Evolutionary conservation across 2,113 vertebrate genomes (phyloP).

Genomic region (Triplophysa rosa): DNA sequence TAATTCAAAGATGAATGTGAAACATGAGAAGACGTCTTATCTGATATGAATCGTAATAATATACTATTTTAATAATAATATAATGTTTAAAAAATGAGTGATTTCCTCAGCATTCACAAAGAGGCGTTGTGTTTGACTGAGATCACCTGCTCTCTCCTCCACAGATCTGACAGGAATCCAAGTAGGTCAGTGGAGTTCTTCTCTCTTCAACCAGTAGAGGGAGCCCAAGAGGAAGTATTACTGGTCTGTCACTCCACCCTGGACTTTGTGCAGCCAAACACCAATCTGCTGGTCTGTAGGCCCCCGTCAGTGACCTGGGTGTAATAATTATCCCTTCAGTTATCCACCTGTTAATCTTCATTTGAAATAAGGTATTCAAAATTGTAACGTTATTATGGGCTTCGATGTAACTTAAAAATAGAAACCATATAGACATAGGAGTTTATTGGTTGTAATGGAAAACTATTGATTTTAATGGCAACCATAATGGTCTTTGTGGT

Average conservation of each 20-base stretch:
- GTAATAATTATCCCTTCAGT: background rate
- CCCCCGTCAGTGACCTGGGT: background rate
- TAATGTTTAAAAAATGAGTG: background rate
- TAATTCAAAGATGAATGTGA: background rate
- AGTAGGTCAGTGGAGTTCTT: constrained; percentile 35
- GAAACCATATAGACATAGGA: no score
- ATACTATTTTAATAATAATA: background rate
- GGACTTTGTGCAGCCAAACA: no score
- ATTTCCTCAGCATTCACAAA: constrained; percentile 4
- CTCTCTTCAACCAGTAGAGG: constrained; percentile 52
- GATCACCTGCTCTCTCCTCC: background rate
- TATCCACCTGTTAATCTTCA: background rate
- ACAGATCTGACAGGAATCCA: constrained; percentile 33
- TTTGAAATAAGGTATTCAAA: background rate
- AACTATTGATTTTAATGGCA: no score
- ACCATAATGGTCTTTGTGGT: no score
- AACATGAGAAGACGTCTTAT: background rate
- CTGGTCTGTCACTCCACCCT: background rate
- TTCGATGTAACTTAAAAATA: no score
- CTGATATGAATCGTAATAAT: background rate
- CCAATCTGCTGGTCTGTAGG: background rate
- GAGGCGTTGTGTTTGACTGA: background rate
- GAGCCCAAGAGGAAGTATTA: constrained; percentile 43
- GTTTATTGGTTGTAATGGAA: no score
- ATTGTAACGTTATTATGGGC: no score